Evolutionary conservation across 2,888 invertebrate genomes (phyloP), one percentile per base, ranked within the genome.

Genomic region (Platycnemis pennipes): DNA sequence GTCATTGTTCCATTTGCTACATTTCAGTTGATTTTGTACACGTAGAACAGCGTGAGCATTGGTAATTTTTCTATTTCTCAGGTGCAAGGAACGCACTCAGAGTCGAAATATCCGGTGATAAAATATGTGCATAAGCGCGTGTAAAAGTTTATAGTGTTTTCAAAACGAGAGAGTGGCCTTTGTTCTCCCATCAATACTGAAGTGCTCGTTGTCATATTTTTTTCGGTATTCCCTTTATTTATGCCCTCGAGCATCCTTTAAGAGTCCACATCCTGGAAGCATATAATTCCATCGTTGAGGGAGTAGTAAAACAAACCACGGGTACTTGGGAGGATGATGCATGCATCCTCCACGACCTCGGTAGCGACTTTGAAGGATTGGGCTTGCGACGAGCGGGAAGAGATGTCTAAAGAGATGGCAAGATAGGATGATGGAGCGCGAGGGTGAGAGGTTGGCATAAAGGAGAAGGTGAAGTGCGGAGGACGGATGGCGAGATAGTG

Each of bases 221-320:
- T 26, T 19, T 53, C 19, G 63, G 63, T 26, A 1, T 77, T 77
- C 37, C 77, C 77, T 77, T 77, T 77, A 77, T 77, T 31, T 37
- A 77, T 77, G 77, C 77, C 7, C 37, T 37, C 13, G 77, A 77
- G 31, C 77, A 37, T 37, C 77, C 37, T 77, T 77, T 37, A 37
- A 37, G 37, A 77, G 11, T 8, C 8, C 37, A 31, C 77, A 77
- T 16, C 13, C 31, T 37, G 31, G 77, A 77, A 77, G 37, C 37
- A 77, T 16, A 37, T 37, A 37, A 77, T 37, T 13, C 37, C 31
- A 77, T 77, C 77, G 77, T 37, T 37, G 77, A 37, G 37, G 16
- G 77, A 77, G 77, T 77, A 77, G 77, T 77, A 77, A 77, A 77
- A 77, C 77, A 77, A 77, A 77, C 37, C 77, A 37, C 13, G 77